Evolutionary conservation across 2,113 vertebrate genomes (phyloP).

Genomic region (Ranitomeya variabilis): DNA sequence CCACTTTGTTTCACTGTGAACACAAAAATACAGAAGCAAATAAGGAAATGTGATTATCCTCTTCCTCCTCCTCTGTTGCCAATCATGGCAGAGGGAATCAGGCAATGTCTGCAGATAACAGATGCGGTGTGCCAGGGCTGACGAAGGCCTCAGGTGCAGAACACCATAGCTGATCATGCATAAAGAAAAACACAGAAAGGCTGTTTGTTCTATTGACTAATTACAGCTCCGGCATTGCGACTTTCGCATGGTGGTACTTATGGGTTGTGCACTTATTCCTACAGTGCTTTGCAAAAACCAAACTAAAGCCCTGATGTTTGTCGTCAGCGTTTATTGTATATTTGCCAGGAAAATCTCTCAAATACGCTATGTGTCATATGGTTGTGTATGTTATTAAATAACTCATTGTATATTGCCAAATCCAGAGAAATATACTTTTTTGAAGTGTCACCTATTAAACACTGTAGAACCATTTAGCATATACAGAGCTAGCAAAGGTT

Average conservation of each 20-base stretch:
- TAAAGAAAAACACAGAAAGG: not conserved
- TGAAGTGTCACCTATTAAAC: no score
- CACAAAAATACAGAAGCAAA: constrained; percentile 31
- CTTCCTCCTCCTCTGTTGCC: constrained; percentile 1
- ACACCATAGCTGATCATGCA: not conserved
- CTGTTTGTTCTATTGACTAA: not conserved
- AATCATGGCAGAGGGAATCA: not conserved
- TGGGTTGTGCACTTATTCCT: not conserved
- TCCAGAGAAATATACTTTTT: no score
- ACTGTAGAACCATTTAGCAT: no score
- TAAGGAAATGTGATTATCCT: constrained; percentile 46
- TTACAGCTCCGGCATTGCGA: not conserved
- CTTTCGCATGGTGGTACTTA: not conserved
- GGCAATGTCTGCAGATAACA: constrained; percentile 10
- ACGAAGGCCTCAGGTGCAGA: constrained; percentile 11
- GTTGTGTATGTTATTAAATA: no score
- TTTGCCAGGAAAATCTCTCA: no score
- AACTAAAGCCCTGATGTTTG: no score
- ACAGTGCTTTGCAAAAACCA: not conserved
- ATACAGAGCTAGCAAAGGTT: no score
- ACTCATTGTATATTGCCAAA: no score
- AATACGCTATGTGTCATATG: no score
- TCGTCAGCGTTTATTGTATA: no score
- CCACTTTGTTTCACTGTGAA: constrained; percentile 27
- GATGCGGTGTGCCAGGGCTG: not conserved